These are phyloP conservation scores for Watsonalla binaria DNA, from an alignment of 2,888 invertebrate species.

Conservation along the genomic window DNA sequence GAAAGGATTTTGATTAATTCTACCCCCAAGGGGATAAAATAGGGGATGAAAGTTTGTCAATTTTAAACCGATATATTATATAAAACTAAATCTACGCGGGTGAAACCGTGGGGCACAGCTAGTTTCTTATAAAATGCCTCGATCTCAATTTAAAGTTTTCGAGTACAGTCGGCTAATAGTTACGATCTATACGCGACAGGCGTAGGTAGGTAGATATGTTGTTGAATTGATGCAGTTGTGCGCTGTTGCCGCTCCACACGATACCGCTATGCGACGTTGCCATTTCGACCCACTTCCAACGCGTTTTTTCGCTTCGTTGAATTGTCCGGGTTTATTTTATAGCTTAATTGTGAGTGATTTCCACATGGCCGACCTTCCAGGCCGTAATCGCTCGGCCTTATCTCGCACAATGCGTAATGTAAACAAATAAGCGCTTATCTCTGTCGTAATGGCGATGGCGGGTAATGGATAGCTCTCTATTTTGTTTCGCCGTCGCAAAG, in stretches of 20 bases:
- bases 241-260: constrained; percentile 41
- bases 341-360: constrained; percentile 24
- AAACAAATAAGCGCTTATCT: constrained; percentile 1
- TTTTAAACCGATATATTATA: too few species aligned
- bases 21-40: too few species aligned
- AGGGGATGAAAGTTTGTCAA: too few species aligned
- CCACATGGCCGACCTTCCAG: constrained; percentile 16
- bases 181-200: too few species aligned
- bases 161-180: too few species aligned
- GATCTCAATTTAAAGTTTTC: too few species aligned
- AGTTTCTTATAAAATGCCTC: too few species aligned
- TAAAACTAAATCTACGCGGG: too few species aligned
- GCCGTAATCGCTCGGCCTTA: not conserved
- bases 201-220: constrained; percentile 1
- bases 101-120: too few species aligned
- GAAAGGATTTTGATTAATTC: too few species aligned
- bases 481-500: not conserved
- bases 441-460: not conserved
- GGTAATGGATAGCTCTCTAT: not conserved
- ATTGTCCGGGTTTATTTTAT: constrained; percentile 40
- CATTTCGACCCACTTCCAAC: constrained; percentile 53
- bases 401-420: not conserved
- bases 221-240: constrained; percentile 11
- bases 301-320: constrained; percentile 53
- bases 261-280: constrained; percentile 66